Evolutionary conservation across 2,888 invertebrate species (phyloP), one percentile per base, ranked within the genome.

Genomic region (Campoplex capitator): DNA sequence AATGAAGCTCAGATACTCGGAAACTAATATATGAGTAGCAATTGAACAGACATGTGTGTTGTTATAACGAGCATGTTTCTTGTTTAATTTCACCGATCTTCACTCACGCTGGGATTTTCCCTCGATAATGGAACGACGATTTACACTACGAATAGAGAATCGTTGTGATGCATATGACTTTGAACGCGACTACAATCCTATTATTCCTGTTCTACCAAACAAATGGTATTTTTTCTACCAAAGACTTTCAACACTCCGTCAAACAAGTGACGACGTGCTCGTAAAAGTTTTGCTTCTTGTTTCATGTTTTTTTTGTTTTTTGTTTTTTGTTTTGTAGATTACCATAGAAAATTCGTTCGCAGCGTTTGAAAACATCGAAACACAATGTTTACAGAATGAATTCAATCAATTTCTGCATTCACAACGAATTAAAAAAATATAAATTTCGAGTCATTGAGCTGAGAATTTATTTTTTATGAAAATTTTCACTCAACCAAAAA

Each of bases 71-170:
- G 3, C 62, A 62, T 28, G 62, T 32, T 51, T 62, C 62, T 62
- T 23, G 62, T 45, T 68, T 48, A 68, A 3, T 75, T 58, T 75
- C 67, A 42, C 51, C 68, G 70, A 38, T 65, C 48, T 75, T 67
- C 38, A 74, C 70, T 51, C 58, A 28, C 56, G 42, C 65, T 32
- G 70, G 68, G 74, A 67, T 58, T 68, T 84, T 67, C 68, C 79
- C 74, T 75, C 51, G 80, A 84, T 74, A 32, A 80, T 79, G 62
- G 79, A 58, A 80, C 68, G 79, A 79, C 70, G 75, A 84, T 84
- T 84, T 70, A 75, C 56, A 56, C 70, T 54, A 75, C 68, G 67
- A 67, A 38, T 68, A 58, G 62, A 78, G 75, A 42, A 70, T 16
- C 51, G 67, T 68, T 67, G 79, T 13, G 73, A 79, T 79, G 73